phyloP scores from a whole-genome alignment of 1,140 invertebrate genomes.

The Drosophila willistoni region DNA sequence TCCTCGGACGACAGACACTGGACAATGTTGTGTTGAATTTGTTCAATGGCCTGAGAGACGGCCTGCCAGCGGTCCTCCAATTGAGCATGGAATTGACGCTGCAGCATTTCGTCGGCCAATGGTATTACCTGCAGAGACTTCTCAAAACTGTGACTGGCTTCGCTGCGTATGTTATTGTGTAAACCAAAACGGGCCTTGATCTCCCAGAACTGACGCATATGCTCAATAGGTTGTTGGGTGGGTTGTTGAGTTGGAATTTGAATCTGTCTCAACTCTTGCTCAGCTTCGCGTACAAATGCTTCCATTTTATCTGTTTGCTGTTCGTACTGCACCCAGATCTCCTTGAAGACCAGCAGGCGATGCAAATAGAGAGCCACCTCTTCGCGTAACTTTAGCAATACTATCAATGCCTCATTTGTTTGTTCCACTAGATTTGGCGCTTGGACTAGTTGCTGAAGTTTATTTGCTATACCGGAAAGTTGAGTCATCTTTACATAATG shows the following conservation, averaged over 20 bases:
- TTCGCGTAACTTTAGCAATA: slow-evolving; percentile 88
- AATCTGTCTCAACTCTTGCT: slow-evolving; percentile 86
- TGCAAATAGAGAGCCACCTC: slow-evolving; percentile 89
- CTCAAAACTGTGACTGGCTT: slow-evolving; percentile 89
- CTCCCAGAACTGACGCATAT: slow-evolving; percentile 93
- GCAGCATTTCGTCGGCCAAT: slow-evolving; percentile 91
- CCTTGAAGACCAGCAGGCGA: slow-evolving; percentile 88
- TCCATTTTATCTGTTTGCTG: slow-evolving; percentile 88
- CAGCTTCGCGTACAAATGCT: slow-evolving; percentile 89
- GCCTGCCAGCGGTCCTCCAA: slow-evolving; percentile 90
- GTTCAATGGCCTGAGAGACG: slow-evolving; percentile 86
- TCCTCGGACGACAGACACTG: slow-evolving; percentile 88
- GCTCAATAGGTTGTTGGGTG: slow-evolving; percentile 85
- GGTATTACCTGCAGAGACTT: slow-evolving; percentile 90
- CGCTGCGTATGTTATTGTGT: slow-evolving; percentile 90
- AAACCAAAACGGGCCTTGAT: slow-evolving; percentile 94
- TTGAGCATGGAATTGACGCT: slow-evolving; percentile 90
- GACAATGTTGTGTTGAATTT: slow-evolving; percentile 87
- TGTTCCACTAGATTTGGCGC: slow-evolving; percentile 89
- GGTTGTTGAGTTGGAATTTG: slow-evolving; percentile 84
- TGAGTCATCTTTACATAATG: slow-evolving; percentile 90
- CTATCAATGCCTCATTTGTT: slow-evolving; percentile 88
- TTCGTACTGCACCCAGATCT: slow-evolving; percentile 90
- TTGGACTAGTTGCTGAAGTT: slow-evolving; percentile 88
- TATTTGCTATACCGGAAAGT: slow-evolving; percentile 88